Evolutionary conservation across 2,888 invertebrate species (phyloP), one percentile per base, ranked within the genome.

Genomic region (Bombylius discolor): DNA sequence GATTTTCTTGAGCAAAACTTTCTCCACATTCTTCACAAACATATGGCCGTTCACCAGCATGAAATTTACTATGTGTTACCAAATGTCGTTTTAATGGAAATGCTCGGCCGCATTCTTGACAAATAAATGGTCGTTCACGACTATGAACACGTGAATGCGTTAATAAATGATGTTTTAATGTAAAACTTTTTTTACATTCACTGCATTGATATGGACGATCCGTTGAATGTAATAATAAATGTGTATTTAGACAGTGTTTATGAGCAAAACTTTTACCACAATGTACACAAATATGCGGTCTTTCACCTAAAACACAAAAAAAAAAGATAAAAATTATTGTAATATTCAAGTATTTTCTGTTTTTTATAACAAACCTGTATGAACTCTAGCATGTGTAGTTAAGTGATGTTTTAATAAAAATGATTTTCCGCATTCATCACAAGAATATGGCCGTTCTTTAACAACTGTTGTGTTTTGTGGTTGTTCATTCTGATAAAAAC

Each of bases 1-100:
- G 92, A 72, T 93, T 92, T 69, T 91, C 84, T 62, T 92, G 84
- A 12, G 90, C 89, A 74, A 93, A 94, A 59, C 93, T 91, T 74
- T 97, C 97, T 5, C 86, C 87, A 68, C 97, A 98, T 60, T 93
- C 87, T 76, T 74, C 82, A 74, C 93, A 94, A 68, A 95, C 85
- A 67, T 83, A 88, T 3, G 89, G 89, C 61, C 89, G 76, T 70
- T 89, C 89, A 8, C 89, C 89, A 34, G 88, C 88, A 73, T 89
- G 89, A 71, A 87, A 89, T 78, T 89, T 89, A 73, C 85, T 83
- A 75, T 89, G 89, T 56, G 89, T 89, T 39, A 88, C 89, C 52
- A 89, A 76, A 66, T 89, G 89, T 52, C 89, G 80, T 73, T 88
- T 88, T 49, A 89, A 73, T 0, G 89, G 88, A 72, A 89, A 89